These are phyloP conservation scores for Callyntrura sp. DNA, from an alignment of 2,888 invertebrate species.

Conservation along the genomic window DNA sequence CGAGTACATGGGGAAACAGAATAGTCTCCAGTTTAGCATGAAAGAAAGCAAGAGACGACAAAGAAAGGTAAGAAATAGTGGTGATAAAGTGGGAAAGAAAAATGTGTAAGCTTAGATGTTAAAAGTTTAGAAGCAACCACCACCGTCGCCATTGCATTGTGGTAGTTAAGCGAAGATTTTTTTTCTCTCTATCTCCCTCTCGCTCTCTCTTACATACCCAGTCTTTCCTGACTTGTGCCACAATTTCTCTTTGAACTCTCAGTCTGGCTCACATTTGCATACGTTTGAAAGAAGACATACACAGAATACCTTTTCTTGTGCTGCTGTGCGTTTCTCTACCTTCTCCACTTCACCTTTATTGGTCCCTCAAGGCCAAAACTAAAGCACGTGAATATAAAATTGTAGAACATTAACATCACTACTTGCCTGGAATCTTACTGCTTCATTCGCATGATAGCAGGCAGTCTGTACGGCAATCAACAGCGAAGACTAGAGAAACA, in stretches of 20 bases:
- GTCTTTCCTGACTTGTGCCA: not conserved
- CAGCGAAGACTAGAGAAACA: too few species aligned
- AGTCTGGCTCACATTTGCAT: conserved; percentile 18
- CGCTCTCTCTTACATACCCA: not conserved
- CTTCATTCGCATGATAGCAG: conserved; percentile 18
- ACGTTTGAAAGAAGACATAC: conserved; percentile 13
- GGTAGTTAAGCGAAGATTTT: conserved; percentile 15
- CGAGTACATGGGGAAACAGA: not conserved
- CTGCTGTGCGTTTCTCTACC: not conserved
- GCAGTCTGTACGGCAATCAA: not conserved
- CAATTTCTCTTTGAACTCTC: not conserved
- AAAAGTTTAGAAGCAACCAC: conserved; percentile 34
- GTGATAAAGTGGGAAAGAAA: conserved; percentile 27
- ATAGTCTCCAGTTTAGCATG: not conserved
- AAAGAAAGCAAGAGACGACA: not conserved
- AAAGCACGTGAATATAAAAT: conserved; percentile 61
- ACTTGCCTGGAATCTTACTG: not conserved
- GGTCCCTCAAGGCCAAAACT: conserved; percentile 60
- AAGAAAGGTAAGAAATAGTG: conserved; percentile 24
- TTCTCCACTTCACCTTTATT: conserved; percentile 67
- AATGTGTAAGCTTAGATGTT: conserved; percentile 52
- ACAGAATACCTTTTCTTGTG: not conserved
- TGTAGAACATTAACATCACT: conserved; percentile 37
- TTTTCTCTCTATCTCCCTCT: too few species aligned
- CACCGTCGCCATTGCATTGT: not conserved